phyloP scores from a whole-genome alignment of 2,113 vertebrate species.

The Furnarius figulus region DNA sequence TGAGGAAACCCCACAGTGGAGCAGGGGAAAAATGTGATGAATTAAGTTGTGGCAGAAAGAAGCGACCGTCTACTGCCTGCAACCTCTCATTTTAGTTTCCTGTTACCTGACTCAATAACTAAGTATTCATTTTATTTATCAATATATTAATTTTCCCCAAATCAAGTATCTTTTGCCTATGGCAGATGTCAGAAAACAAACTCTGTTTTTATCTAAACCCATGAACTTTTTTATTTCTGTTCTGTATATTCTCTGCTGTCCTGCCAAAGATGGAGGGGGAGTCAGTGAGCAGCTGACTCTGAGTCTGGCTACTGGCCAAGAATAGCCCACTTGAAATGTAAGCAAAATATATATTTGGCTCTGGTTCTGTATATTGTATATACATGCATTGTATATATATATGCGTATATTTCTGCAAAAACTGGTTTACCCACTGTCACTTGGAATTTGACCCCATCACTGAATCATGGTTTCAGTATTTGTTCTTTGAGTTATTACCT shows the following conservation, averaged over 20 bases:
- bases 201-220: neutral
- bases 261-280: neutral
- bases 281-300: neutral
- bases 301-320: neutral
- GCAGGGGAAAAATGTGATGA: neutral
- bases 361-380: neutral
- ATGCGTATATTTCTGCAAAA: neutral
- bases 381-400: too few relatives aligned
- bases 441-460: neutral
- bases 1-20: neutral
- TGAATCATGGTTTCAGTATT: neutral
- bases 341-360: neutral
- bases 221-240: neutral
- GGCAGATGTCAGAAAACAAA: neutral
- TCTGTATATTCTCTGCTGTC: neutral
- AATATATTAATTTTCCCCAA: neutral
- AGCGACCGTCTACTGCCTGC: neutral
- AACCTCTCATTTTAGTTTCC: neutral
- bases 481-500: neutral
- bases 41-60: neutral
- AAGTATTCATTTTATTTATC: neutral
- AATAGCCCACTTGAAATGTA: neutral
- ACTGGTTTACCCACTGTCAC: neutral
- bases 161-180: neutral
- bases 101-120: neutral